phyloP scores from a whole-genome alignment of 23 tunicate species.

The Ascidia mentula region DNA sequence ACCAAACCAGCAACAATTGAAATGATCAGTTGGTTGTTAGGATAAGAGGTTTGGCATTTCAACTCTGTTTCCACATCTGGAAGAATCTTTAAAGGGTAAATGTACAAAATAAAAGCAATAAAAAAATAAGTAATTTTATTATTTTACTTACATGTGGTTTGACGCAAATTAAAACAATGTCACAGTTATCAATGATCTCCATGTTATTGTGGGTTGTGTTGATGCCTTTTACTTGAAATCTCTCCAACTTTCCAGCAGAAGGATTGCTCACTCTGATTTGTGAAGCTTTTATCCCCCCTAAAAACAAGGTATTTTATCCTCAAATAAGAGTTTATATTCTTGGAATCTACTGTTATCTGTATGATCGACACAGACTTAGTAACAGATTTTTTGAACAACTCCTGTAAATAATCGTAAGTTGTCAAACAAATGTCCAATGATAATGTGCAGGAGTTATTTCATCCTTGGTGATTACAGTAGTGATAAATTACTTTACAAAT shows the following conservation, averaged over 20 bases:
- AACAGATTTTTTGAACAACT: too few relatives aligned
- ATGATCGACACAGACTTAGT: too few relatives aligned
- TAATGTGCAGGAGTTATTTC: too few relatives aligned
- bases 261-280: conserved; percentile 76
- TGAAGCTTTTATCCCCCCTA: conserved; percentile 57
- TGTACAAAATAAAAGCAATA: not conserved
- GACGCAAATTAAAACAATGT: conserved; percentile 63
- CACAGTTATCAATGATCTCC: conserved; percentile 48
- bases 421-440: too few relatives aligned
- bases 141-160: conserved; percentile 71
- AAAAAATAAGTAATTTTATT: not conserved
- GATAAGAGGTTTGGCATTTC: not conserved
- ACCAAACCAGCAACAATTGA: conserved; percentile 76
- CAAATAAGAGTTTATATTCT: too few relatives aligned
- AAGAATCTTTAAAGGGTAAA: conserved; percentile 39
- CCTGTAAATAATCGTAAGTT: too few relatives aligned
- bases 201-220: conserved; percentile 70
- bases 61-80: conserved; percentile 63
- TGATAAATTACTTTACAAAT: too few relatives aligned
- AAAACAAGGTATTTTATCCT: too few relatives aligned
- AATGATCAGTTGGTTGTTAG: conserved; percentile 40
- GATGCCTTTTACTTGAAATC: conserved; percentile 51
- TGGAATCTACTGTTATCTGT: too few relatives aligned
- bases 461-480: too few relatives aligned
- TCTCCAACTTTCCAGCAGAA: conserved; percentile 49